Evolutionary conservation across 2,888 invertebrate genomes (phyloP).

Genomic region (Oligia strigilis): DNA sequence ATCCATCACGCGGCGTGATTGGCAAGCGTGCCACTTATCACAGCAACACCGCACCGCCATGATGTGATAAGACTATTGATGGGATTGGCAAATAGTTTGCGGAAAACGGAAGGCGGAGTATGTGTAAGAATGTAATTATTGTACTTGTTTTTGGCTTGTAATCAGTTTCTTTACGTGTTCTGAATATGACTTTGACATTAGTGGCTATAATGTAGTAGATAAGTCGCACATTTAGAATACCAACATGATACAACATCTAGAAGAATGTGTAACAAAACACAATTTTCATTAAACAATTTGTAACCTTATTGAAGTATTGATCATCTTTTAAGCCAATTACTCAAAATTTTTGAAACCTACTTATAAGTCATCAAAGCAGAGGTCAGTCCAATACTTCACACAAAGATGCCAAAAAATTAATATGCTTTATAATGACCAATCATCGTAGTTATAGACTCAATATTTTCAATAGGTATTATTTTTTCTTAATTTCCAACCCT

Average conservation of each 20-base stretch:
- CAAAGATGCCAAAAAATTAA: background rate
- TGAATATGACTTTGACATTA: constrained; percentile 34
- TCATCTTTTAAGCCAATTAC: background rate
- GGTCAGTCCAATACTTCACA: background rate
- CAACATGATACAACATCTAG: background rate
- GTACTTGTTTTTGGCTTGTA: constrained; percentile 33
- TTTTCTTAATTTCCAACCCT: background rate
- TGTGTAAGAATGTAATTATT: constrained; percentile 45
- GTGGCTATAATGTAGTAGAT: background rate
- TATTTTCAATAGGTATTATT: background rate
- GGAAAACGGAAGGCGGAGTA: constrained; percentile 54
- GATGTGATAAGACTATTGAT: constrained; percentile 50
- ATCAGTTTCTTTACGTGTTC: constrained; percentile 37
- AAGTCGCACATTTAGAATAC: background rate
- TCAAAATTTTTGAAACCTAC: too few species aligned
- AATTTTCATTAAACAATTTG: background rate
- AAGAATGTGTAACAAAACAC: background rate
- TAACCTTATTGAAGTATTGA: too few species aligned
- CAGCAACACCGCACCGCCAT: constrained; percentile 18
- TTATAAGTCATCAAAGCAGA: background rate
- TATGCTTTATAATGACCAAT: background rate
- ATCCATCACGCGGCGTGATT: constrained; percentile 73
- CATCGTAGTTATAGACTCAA: background rate
- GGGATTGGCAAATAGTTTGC: constrained; percentile 54
- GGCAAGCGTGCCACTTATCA: constrained; percentile 63